Evolutionary conservation across 2,888 invertebrate genomes (phyloP), one percentile per base, ranked within the genome.

Genomic region (Lasius platythorax): DNA sequence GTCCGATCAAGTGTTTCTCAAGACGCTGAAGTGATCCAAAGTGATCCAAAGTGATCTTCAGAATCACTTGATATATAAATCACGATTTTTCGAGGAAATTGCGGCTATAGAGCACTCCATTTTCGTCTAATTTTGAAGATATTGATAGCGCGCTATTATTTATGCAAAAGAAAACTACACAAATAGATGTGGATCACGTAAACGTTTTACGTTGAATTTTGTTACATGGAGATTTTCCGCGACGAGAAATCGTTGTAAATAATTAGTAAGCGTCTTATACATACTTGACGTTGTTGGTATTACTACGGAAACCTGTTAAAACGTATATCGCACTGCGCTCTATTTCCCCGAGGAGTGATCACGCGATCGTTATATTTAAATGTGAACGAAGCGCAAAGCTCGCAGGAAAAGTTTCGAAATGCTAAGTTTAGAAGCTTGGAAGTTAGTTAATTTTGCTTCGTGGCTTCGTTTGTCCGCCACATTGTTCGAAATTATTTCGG

Each of bases 311-410:
- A 78, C 28, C 53, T 46, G 58, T 79, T 43, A 61, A n/a, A 46
- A 73, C 46, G 33, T 30, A 15, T 50, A 33, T 72, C 33, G 58
- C 12, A 40, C 33, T 61, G 33, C 73, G 73, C 58, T 61, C 73
- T 9, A 46, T 79, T 79, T 72, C 58, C 43, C 73, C 73, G 61
- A 23, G 46, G 58, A 33, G 23, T 37, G 23, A 73, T 73, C 73
- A 61, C 73, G 79, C 72, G 79, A 79, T 79, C 70, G 79, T 79
- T 79, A 73, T 61, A 79, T 79, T 79, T 79, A 79, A 79, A 73
- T 79, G 79, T 43, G 79, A 73, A 37, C 58, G 43, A 46, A 46
- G 43, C 61, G 72, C 6, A 12, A 33, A 6, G 5, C 46, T 70
- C 12, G 58, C 58, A 15, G 33, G 33, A 56, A 43, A 58, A 72